phyloP scores from a whole-genome alignment of 2,113 vertebrate species.

The Plotosus lineatus region DNA sequence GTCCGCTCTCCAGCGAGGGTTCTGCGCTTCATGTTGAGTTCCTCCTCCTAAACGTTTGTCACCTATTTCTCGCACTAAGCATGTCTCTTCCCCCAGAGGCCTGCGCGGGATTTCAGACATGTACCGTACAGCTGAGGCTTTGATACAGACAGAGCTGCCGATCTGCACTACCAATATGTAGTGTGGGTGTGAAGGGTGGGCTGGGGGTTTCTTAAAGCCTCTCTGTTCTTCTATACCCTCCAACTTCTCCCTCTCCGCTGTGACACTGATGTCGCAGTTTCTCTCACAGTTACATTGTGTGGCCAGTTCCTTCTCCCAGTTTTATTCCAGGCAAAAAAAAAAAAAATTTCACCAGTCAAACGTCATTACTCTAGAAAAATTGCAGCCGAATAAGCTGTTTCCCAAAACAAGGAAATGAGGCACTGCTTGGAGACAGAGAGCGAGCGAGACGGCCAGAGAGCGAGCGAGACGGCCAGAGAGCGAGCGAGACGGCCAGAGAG shows the following conservation, averaged over 20 bases:
- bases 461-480: neutral
- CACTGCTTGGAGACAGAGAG: neutral
- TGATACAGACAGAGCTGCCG: neutral
- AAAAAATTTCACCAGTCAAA: constrained; percentile 5
- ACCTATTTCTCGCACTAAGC: neutral
- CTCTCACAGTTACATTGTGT: neutral
- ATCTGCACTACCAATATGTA: neutral
- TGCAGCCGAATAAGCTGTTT: neutral
- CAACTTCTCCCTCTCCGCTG: neutral
- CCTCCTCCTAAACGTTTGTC: constrained; percentile 17
- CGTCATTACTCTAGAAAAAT: constrained; percentile 14
- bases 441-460: neutral
- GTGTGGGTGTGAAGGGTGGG: neutral
- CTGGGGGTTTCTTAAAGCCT: constrained; percentile 5
- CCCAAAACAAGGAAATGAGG: neutral
- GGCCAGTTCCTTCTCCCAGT: constrained; percentile 1
- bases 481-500: neutral
- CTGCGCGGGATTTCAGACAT: constrained; percentile 9
- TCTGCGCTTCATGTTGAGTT: neutral
- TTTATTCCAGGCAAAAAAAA: neutral
- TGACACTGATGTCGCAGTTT: neutral
- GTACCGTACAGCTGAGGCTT: neutral
- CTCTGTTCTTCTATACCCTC: neutral
- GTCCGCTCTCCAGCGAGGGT: neutral
- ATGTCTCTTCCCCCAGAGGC: neutral